These are phyloP conservation scores for Timandra comae DNA, from an alignment of 2,888 invertebrate genomes.

Conservation along the genomic window DNA sequence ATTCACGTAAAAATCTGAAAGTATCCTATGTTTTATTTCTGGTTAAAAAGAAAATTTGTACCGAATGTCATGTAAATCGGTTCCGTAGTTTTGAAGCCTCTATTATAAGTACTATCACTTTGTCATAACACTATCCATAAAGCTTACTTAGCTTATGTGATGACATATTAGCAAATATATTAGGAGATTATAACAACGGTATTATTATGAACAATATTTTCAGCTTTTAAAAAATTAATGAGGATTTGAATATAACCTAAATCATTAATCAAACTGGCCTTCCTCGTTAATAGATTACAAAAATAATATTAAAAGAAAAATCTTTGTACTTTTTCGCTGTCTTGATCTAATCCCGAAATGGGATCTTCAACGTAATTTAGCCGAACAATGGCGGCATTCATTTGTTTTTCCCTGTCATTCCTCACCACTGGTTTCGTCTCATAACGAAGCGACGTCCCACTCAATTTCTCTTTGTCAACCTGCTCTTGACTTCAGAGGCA, in stretches of 20 bases:
- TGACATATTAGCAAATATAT: background rate
- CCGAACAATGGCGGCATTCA: conserved; percentile 36
- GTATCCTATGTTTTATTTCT: too few relatives aligned
- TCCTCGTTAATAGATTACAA: conserved; percentile 8
- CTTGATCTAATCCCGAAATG: conserved; percentile 18
- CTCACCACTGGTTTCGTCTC: conserved; percentile 23
- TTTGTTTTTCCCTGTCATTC: conserved; percentile 49
- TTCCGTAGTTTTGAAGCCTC: too few relatives aligned
- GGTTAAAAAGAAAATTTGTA: too few relatives aligned
- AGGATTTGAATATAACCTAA: background rate
- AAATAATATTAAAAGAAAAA: conserved; percentile 9
- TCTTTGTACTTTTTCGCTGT: conserved; percentile 8
- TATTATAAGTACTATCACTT: too few relatives aligned
- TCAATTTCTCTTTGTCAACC: conserved; percentile 57
- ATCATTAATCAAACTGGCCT: conserved; percentile 4
- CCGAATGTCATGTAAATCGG: too few relatives aligned
- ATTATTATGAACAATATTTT: background rate
- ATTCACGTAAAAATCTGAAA: too few relatives aligned
- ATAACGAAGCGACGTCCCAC: conserved; percentile 32
- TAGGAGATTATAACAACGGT: background rate
- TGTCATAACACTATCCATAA: too few relatives aligned
- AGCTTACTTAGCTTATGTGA: too few relatives aligned
- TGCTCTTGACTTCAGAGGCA: conserved; percentile 50
- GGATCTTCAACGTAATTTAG: conserved; percentile 20
- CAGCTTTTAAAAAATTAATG: too few relatives aligned